A percentile compares a stretch with the other conserved stretches of the same genome.
phyloP scores from a whole-genome alignment of 2,888 invertebrate genomes.

The Agrotis exclamationis region DNA sequence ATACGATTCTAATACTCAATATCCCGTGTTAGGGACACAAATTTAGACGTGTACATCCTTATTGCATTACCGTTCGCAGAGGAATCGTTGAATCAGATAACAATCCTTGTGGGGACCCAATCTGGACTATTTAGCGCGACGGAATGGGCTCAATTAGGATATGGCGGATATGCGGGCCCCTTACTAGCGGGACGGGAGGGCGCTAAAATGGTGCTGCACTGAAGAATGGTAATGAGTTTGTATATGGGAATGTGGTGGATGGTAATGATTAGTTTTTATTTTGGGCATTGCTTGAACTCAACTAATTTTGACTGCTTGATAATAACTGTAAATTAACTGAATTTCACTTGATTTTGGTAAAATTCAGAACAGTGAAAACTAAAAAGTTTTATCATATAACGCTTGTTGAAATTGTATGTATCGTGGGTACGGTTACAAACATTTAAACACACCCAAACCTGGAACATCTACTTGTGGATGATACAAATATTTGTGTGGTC shows the following conservation, averaged over 20 bases:
- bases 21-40: conserved; percentile 76
- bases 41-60: conserved; percentile 86
- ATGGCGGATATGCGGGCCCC: conserved; percentile 90
- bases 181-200: conserved; percentile 74
- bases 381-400: too few relatives aligned
- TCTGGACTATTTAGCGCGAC: conserved; percentile 90
- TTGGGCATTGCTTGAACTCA: too few relatives aligned
- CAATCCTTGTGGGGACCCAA: conserved; percentile 80
- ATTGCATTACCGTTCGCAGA: conserved; percentile 82
- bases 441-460: too few relatives aligned
- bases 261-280: too few relatives aligned
- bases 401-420: too few relatives aligned
- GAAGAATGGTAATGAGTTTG: not conserved
- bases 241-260: not conserved
- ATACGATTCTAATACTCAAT: conserved; percentile 76
- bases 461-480: too few relatives aligned
- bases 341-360: too few relatives aligned
- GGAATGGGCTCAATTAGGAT: conserved; percentile 89
- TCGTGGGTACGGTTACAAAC: too few relatives aligned
- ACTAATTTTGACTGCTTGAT: too few relatives aligned
- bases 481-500: too few relatives aligned
- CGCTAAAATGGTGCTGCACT: conserved; percentile 72
- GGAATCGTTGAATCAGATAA: conserved; percentile 87
- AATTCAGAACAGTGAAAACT: too few relatives aligned
- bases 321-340: too few relatives aligned